Evolutionary conservation across 1,140 invertebrate genomes (phyloP).

Genomic region (Plectrocnemia conspersa): DNA sequence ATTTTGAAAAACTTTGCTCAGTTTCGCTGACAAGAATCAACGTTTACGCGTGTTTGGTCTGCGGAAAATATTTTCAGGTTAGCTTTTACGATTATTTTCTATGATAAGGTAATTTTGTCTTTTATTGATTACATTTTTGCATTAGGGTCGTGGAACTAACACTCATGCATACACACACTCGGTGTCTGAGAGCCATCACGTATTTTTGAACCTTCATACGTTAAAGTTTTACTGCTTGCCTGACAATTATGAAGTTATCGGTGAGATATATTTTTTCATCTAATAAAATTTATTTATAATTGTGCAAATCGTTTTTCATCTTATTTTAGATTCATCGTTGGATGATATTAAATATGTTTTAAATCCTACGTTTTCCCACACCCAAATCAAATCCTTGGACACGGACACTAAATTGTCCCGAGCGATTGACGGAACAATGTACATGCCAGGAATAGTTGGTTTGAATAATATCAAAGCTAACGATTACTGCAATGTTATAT

Average conservation of each 20-base stretch:
- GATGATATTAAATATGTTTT: conserved; percentile 99
- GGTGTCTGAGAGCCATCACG: conserved; percentile 94
- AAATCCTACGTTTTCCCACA: conserved; percentile 90
- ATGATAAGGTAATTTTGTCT: background rate
- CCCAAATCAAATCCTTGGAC: conserved; percentile 80
- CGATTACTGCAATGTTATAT: conserved; percentile 98
- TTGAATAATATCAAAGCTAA: conserved; percentile 99
- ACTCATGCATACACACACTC: conserved; percentile 99
- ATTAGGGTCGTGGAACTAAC: conserved; percentile 89
- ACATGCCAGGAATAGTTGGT: conserved; percentile 94
- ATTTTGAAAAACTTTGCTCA: conserved; percentile 99
- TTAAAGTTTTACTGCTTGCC: conserved; percentile 98
- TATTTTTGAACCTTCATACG: conserved; percentile 95
- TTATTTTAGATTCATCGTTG: conserved; percentile 82
- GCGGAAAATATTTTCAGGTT: conserved; percentile 96
- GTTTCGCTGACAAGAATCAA: conserved; percentile 97
- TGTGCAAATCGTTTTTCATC: background rate
- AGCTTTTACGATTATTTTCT: background rate
- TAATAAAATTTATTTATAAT: conserved; percentile 9
- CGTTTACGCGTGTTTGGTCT: conserved; percentile 99
- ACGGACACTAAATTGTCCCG: conserved; percentile 80
- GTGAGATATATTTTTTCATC: conserved; percentile 47
- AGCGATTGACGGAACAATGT: conserved; percentile 95
- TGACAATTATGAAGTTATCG: conserved; percentile 99
- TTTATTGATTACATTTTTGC: conserved; percentile 35